Percentiles rank a stretch among this genome's conserved stretches.
Evolutionary conservation across 1,140 invertebrate species (phyloP).

Genomic region (Camponotus pennsylvanicus): DNA sequence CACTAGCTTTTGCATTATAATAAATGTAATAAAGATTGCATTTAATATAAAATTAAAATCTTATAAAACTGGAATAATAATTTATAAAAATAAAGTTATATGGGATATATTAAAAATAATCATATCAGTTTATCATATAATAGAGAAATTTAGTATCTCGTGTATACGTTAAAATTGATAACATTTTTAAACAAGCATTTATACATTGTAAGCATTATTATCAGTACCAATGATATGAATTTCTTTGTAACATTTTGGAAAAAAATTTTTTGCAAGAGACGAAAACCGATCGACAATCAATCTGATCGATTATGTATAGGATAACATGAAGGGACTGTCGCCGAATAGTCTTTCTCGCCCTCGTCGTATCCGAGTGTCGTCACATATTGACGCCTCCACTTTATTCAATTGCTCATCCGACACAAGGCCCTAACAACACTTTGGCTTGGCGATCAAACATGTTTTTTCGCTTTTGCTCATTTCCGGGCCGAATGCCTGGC

Average conservation of each 20-base stretch:
- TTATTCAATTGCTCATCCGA: constrained; percentile 80
- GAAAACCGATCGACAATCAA: constrained; percentile 3
- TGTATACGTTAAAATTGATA: not conserved
- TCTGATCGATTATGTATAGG: constrained; percentile 58
- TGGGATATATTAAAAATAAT: not conserved
- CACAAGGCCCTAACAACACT: constrained; percentile 69
- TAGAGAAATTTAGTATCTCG: not conserved
- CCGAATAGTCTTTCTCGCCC: constrained; percentile 48
- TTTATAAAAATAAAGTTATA: not conserved
- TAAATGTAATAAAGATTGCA: not conserved
- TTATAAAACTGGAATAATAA: not conserved
- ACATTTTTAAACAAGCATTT: not conserved
- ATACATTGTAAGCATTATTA: not conserved
- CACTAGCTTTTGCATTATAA: constrained; percentile 15
- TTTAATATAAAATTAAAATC: not conserved
- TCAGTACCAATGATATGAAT: not conserved
- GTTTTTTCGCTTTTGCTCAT: constrained; percentile 82
- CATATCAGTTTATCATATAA: not conserved
- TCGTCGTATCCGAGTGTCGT: constrained; percentile 70
- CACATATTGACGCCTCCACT: constrained; percentile 81
- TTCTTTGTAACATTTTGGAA: not conserved
- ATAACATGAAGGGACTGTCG: constrained; percentile 46
- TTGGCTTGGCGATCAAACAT: constrained; percentile 74
- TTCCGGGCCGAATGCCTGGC: constrained; percentile 77
- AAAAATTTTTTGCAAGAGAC: constrained; percentile 1